These are phyloP conservation scores for Pseudopleuronectes americanus DNA, from an alignment of 2,797 vertebrate species.

Conservation along the genomic window DNA sequence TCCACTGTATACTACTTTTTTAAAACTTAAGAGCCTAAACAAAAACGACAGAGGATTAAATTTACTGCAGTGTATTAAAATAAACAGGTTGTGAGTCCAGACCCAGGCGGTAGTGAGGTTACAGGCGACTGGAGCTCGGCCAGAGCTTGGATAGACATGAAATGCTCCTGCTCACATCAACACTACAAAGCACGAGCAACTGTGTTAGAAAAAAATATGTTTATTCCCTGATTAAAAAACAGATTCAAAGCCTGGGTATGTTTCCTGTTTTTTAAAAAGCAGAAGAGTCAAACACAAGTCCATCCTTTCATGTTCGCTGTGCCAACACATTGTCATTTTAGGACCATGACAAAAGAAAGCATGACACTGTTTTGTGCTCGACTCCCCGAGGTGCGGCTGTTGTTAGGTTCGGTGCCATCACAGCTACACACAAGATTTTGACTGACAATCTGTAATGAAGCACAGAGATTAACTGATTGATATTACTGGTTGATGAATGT, in stretches of 20 bases:
- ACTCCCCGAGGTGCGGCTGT: background rate
- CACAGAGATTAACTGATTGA: background rate
- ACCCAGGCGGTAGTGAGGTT: background rate
- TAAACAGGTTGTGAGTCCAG: background rate
- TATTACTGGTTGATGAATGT: background rate
- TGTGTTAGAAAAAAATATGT: background rate
- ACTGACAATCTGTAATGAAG: too few species aligned
- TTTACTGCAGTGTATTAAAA: too few species aligned
- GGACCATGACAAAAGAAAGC: background rate
- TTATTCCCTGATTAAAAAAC: too few species aligned
- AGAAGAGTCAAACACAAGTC: background rate
- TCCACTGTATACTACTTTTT: too few species aligned
- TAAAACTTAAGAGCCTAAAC: too few species aligned
- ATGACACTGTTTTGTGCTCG: background rate
- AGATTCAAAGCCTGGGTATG: background rate
- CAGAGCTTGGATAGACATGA: slow-evolving; percentile 1
- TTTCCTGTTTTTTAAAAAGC: background rate
- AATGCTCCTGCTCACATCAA: background rate
- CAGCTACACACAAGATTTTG: background rate
- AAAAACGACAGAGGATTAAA: too few species aligned
- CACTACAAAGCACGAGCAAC: background rate
- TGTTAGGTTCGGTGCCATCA: background rate
- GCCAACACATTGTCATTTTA: background rate
- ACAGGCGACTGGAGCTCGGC: too few species aligned
- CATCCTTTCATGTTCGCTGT: background rate